Evolutionary conservation across 1,140 invertebrate genomes (phyloP).

Genomic region (Hydropsyche tenuis): DNA sequence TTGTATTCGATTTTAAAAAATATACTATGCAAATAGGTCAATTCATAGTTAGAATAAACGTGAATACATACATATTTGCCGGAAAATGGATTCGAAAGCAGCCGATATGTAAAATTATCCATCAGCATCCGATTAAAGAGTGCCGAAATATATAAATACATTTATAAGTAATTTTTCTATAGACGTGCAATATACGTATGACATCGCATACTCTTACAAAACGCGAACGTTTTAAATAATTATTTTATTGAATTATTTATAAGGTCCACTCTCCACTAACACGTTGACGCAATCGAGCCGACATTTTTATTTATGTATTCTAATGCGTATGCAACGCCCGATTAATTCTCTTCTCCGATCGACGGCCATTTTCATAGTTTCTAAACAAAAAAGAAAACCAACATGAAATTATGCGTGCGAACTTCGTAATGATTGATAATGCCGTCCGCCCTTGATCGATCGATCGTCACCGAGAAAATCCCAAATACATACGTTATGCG

Average conservation of each 20-base stretch:
- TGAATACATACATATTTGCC: too few species aligned
- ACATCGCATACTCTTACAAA: not conserved
- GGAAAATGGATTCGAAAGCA: too few species aligned
- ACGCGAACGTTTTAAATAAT: not conserved
- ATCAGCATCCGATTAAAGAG: not conserved
- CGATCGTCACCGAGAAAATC: not conserved
- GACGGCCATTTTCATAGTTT: not conserved
- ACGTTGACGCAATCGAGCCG: conserved; percentile 1
- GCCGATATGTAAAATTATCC: too few species aligned
- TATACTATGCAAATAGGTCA: too few species aligned
- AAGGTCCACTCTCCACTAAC: not conserved
- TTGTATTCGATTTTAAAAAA: too few species aligned
- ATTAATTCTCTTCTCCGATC: not conserved
- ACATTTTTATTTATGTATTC: conserved; percentile 18
- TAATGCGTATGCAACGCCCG: conserved; percentile 8
- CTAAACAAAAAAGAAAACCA: too few species aligned
- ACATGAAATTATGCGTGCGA: not conserved
- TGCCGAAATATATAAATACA: conserved; percentile 8
- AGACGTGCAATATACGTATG: not conserved
- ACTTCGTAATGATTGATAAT: conserved; percentile 6
- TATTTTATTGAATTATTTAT: not conserved
- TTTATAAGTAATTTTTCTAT: not conserved
- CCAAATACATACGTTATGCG: conserved; percentile 9
- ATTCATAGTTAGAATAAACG: too few species aligned
- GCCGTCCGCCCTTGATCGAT: conserved; percentile 11